A percentile compares a stretch with the other conserved stretches of the same genome.
Evolutionary conservation across 2,888 invertebrate genomes (phyloP).

Genomic region (Megalurothrips usitatus): DNA sequence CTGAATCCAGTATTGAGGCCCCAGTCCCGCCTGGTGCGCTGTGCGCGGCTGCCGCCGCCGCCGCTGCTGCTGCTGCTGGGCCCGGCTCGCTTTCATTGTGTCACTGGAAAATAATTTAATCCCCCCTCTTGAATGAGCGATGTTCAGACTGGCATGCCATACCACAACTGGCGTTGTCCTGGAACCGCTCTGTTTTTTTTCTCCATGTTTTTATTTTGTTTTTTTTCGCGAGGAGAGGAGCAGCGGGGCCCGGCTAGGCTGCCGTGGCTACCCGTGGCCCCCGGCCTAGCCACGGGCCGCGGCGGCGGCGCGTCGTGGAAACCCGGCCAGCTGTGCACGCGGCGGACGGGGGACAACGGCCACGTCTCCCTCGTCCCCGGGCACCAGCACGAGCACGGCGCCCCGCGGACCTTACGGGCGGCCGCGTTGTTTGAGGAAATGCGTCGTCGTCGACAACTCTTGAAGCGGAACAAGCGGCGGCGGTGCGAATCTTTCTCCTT

Average conservation of each 20-base stretch:
- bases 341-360: not conserved
- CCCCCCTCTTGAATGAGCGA: constrained; percentile 7
- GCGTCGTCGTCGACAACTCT: no score
- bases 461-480: no score
- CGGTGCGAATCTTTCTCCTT: no score
- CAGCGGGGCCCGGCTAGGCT: no score
- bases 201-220: not conserved
- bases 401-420: no score
- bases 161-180: not conserved
- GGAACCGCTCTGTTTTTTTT: not conserved
- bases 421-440: no score
- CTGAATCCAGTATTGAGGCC: constrained; percentile 6
- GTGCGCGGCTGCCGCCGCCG: not conserved
- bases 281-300: not conserved
- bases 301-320: not conserved
- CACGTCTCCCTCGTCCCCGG: no score
- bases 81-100: not conserved
- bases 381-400: no score
- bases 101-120: constrained; percentile 12
- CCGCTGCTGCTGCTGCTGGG: not conserved
- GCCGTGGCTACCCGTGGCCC: no score
- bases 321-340: not conserved
- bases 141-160: not conserved
- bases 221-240: not conserved
- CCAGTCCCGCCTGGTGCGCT: not conserved